phyloP scores from a whole-genome alignment of 1,140 invertebrate species.

The Bombus pascuorum region DNA sequence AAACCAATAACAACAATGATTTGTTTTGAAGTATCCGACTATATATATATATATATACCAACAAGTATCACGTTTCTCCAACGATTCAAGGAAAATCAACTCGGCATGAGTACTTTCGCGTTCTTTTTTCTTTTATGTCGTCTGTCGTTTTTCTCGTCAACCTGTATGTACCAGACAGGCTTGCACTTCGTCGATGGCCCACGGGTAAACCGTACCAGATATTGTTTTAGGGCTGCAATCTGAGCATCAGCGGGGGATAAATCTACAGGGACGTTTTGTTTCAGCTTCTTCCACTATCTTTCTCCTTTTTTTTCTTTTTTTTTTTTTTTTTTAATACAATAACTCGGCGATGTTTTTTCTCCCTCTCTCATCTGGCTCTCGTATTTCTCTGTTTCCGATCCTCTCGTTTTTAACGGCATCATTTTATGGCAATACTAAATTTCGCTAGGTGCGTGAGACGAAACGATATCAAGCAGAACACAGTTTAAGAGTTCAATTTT shows the following conservation, averaged over 20 bases:
- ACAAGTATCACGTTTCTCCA: background rate
- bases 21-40: background rate
- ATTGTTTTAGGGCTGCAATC: slow-evolving; percentile 18
- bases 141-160: background rate
- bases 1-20: background rate
- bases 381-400: background rate
- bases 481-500: too few species aligned
- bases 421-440: slow-evolving; percentile 62
- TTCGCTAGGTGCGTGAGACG: slow-evolving; percentile 52
- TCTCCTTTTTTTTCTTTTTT: background rate
- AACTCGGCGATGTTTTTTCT: background rate
- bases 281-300: background rate
- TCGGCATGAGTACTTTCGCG: background rate
- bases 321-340: background rate
- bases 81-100: background rate
- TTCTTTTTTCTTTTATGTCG: background rate
- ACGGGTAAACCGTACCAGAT: slow-evolving; percentile 1
- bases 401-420: background rate
- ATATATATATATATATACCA: too few species aligned
- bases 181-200: slow-evolving; percentile 17
- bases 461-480: slow-evolving; percentile 50
- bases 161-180: background rate
- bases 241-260: slow-evolving; percentile 5
- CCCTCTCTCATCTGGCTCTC: too few species aligned
- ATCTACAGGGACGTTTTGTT: background rate